A percentile compares a stretch with the other conserved stretches of the same genome.
These are phyloP conservation scores for Rhabdophis nuchalis DNA, from an alignment of 2,797 vertebrate genomes.

Conservation along the genomic window DNA sequence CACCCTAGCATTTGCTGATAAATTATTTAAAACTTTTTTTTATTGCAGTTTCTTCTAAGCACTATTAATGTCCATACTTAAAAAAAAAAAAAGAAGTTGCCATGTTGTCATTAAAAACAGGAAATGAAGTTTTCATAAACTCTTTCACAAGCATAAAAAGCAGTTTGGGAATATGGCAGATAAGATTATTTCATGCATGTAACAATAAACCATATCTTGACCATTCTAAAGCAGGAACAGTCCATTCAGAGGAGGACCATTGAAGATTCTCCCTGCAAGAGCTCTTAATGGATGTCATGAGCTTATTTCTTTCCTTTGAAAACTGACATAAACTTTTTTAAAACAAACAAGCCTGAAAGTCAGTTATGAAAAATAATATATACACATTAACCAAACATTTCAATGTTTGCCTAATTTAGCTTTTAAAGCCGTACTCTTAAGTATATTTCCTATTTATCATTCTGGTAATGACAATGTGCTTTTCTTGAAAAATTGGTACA, in stretches of 20 bases:
- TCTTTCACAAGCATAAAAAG: neutral
- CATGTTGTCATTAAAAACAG: neutral
- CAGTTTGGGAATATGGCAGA: neutral
- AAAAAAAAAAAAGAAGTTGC: neutral
- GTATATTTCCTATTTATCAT: constrained; percentile 5
- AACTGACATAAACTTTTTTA: neutral
- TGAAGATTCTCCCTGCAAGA: neutral
- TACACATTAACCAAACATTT: neutral
- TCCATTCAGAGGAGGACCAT: neutral
- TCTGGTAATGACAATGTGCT: constrained; percentile 3
- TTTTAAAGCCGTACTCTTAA: neutral
- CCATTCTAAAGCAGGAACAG: neutral
- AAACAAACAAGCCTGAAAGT: neutral
- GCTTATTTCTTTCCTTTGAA: neutral
- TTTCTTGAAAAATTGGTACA: neutral
- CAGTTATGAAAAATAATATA: neutral
- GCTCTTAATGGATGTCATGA: neutral
- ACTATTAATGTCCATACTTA: neutral
- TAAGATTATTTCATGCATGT: neutral
- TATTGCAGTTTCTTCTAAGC: neutral
- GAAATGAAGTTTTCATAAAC: neutral
- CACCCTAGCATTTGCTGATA: neutral
- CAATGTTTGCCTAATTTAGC: neutral
- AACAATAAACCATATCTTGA: neutral
- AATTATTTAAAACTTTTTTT: neutral